Evolutionary conservation across 2,888 invertebrate genomes (phyloP).

Genomic region (Chaitophorus viminalis): DNA sequence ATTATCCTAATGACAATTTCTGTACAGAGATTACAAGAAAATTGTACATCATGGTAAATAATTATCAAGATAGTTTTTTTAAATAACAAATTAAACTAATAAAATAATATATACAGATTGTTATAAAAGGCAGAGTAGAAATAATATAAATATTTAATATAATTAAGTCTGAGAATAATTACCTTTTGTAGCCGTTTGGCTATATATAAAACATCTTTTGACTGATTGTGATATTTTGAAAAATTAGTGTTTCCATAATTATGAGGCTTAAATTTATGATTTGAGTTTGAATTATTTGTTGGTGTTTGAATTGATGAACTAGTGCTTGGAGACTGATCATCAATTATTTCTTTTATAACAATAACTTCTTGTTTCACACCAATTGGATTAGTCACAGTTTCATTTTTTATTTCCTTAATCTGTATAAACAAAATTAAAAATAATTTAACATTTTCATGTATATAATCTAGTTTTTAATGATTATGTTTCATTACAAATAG

Average conservation of each 20-base stretch:
- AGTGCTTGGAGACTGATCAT: neutral
- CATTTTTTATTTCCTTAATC: conserved; percentile 23
- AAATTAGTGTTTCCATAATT: conserved; percentile 38
- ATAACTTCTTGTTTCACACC: neutral
- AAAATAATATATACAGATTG: no score
- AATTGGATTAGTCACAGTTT: neutral
- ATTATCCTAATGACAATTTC: neutral
- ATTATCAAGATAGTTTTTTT: no score
- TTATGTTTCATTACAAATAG: no score
- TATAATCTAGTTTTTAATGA: no score
- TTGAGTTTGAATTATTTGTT: neutral
- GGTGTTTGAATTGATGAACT: neutral
- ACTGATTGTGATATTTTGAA: conserved; percentile 48
- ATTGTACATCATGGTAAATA: no score
- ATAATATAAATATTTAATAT: neutral
- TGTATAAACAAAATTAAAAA: conserved; percentile 6
- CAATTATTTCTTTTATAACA: conserved; percentile 11
- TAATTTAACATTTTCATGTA: neutral
- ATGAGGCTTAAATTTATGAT: conserved; percentile 20
- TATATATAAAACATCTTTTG: conserved; percentile 46
- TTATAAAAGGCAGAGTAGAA: no score
- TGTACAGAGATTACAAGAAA: no score
- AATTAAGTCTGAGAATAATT: neutral
- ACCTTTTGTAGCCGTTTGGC: conserved; percentile 49
- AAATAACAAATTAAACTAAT: no score